Percentiles rank a stretch among this genome's conserved stretches.
phyloP scores from a whole-genome alignment of 2,113 vertebrate species.

The Naja naja region DNA sequence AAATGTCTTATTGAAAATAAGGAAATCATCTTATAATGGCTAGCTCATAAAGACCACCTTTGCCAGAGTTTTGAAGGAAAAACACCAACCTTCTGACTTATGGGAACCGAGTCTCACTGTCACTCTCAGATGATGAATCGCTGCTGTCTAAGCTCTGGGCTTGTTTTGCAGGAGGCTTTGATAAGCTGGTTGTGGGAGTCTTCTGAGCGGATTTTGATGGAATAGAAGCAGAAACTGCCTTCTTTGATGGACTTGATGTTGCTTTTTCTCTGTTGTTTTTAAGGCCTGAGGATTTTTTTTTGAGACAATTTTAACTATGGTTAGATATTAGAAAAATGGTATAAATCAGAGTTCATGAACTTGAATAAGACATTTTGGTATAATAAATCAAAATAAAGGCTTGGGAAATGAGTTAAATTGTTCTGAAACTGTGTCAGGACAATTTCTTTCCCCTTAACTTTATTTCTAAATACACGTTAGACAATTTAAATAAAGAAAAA shows the following conservation, averaged over 20 bases:
- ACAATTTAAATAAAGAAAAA: too few relatives aligned
- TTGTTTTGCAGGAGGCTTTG: conserved; percentile 13
- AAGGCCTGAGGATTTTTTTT: conserved; percentile 46
- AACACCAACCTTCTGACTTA: conserved; percentile 64
- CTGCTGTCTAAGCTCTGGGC: conserved; percentile 52
- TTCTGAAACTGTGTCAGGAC: background rate
- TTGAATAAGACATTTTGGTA: background rate
- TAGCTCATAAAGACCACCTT: accelerated
- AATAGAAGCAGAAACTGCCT: background rate
- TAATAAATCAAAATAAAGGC: background rate
- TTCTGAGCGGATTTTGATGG: conserved; percentile 44
- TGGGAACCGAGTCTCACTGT: conserved; percentile 44
- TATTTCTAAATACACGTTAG: too few relatives aligned
- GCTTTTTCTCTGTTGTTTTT: conserved; percentile 19
- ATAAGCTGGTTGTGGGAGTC: conserved; percentile 28
- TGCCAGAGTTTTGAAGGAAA: background rate
- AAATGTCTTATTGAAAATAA: background rate
- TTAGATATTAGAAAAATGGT: conserved; percentile 1
- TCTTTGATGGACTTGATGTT: conserved; percentile 19
- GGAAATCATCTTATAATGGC: background rate
- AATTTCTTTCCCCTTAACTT: background rate
- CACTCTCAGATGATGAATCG: conserved; percentile 43
- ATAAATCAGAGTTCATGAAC: background rate
- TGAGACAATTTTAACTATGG: conserved; percentile 55
- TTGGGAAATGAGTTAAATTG: background rate